phyloP scores from a whole-genome alignment of 1,140 invertebrate genomes.

The Psilanteris sp. region DNA sequence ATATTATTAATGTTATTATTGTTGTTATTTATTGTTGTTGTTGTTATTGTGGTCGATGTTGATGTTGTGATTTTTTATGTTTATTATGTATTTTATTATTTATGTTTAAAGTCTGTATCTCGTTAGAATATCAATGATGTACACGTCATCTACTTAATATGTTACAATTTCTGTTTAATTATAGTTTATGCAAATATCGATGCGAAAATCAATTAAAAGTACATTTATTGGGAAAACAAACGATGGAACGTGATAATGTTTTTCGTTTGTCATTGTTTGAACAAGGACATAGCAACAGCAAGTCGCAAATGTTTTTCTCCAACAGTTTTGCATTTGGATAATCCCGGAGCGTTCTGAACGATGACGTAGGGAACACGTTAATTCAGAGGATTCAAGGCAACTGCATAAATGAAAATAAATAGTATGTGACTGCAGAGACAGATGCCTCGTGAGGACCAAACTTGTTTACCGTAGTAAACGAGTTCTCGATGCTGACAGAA shows the following conservation, averaged over 20 bases:
- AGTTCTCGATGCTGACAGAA: constrained; percentile 33
- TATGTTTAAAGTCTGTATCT: too few species aligned
- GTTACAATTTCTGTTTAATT: too few species aligned
- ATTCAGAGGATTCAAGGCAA: constrained; percentile 36
- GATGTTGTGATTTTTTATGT: neutral
- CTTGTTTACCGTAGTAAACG: constrained; percentile 49
- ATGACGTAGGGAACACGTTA: constrained; percentile 47
- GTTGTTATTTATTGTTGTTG: too few species aligned
- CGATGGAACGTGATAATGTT: neutral
- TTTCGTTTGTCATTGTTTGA: constrained; percentile 18
- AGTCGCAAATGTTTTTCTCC: constrained; percentile 20
- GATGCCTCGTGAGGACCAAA: constrained; percentile 40
- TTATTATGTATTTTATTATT: constrained; percentile 41
- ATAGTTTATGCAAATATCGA: neutral
- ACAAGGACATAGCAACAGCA: constrained; percentile 8
- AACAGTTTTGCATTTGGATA: constrained; percentile 33
- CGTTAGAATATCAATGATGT: too few species aligned
- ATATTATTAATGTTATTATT: too few species aligned
- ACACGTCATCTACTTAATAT: too few species aligned
- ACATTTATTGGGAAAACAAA: constrained; percentile 13
- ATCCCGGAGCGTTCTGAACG: constrained; percentile 22
- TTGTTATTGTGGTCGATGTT: too few species aligned
- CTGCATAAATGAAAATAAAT: constrained; percentile 59
- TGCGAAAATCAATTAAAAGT: neutral
- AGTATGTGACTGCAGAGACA: constrained; percentile 29